These are phyloP conservation scores for Metacarcinus magister DNA, from an alignment of 2,888 invertebrate genomes.

Conservation along the genomic window DNA sequence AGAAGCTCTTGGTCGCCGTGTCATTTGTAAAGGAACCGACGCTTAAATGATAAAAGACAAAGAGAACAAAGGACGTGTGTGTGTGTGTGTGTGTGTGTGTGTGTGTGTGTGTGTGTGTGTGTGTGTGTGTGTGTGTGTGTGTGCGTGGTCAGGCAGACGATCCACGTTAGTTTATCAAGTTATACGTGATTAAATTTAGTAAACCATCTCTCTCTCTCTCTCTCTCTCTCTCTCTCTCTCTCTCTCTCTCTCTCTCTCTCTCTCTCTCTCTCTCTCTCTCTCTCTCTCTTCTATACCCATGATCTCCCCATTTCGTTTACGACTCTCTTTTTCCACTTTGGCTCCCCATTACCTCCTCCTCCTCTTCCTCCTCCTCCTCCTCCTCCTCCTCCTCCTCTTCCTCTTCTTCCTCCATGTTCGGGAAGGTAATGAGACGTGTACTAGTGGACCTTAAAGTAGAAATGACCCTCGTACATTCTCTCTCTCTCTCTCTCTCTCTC, in stretches of 20 bases:
- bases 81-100: no score
- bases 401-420: background rate
- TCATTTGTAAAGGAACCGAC: no score
- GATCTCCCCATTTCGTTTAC: background rate
- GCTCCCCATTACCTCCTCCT: background rate
- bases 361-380: slow-evolving; percentile 56
- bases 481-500: slow-evolving; percentile 43
- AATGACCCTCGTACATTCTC: background rate
- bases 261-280: slow-evolving; percentile 38
- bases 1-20: no score
- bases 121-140: background rate
- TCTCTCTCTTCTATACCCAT: background rate
- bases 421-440: background rate
- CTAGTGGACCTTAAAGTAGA: slow-evolving; percentile 18
- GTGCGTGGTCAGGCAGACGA: background rate
- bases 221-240: slow-evolving; percentile 35
- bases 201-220: slow-evolving; percentile 14
- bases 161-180: background rate
- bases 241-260: slow-evolving; percentile 29
- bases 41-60: no score
- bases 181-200: background rate
- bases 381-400: slow-evolving; percentile 51
- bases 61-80: background rate
- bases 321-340: slow-evolving; percentile 15
- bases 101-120: background rate